Percentiles rank a stretch among this genome's conserved stretches.
Conservation (phyloP, 2,113 vertebrate species). For the Cathartes aura region DNA sequence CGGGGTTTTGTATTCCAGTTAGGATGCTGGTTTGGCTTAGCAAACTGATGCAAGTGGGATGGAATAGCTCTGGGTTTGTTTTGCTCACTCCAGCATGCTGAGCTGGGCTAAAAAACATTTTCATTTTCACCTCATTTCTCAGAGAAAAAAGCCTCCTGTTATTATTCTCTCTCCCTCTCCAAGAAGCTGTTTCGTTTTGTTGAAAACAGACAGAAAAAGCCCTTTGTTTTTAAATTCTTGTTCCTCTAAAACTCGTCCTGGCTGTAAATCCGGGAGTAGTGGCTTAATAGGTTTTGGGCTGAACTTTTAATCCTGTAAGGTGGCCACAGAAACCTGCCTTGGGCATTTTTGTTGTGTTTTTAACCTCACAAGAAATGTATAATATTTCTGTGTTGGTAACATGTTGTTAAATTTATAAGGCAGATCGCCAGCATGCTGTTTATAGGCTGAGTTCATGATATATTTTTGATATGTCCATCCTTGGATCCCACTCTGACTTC, state of each 20-base stretch:
- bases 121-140: constrained; percentile 5
- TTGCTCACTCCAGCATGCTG: background rate
- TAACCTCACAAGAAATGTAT: background rate
- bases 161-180: background rate
- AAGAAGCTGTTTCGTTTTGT: background rate
- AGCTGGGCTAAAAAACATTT: background rate
- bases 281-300: background rate
- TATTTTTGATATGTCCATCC: background rate
- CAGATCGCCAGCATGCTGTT: background rate
- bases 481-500: background rate
- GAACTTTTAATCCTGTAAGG: accelerated
- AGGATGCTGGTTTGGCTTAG: background rate
- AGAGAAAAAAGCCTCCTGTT: background rate
- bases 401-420: background rate
- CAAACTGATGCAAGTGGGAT: background rate
- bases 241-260: background rate
- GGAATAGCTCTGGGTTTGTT: background rate
- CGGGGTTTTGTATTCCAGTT: background rate
- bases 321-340: background rate
- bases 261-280: background rate
- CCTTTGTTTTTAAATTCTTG: background rate
- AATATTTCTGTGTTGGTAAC: background rate
- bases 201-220: background rate
- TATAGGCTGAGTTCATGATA: background rate
- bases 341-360: background rate